Base-by-base conservation (phyloP, 1,140 invertebrate genomes). In the Euschistus heros region DNA sequence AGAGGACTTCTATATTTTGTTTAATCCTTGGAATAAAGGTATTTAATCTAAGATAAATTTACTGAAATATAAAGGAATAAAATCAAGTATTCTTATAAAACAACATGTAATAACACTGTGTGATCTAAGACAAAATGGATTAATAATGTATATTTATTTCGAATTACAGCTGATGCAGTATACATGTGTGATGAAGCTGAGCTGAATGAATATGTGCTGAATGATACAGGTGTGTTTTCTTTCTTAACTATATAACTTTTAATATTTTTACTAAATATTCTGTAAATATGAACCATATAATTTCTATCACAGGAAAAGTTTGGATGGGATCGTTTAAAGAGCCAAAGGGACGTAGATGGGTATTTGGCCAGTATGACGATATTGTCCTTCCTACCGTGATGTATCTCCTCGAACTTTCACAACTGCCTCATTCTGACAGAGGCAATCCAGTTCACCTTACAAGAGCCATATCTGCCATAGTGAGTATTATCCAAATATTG, bases 11-110 rank as follows among this genome's bases (percentile, higher is more conserved):
- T 92, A 88, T 73, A 76, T 92, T n/a, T 76, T 91, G 4, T 91
- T 91, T 74, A 92, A 92, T 75, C 87, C 89, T 2, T 91, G 88
- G 88, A 79, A 82, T 68, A 80, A 83, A 80, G 84, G 89, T 90
- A 76, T 74, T 73, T 68, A 24, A n/a, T 59, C 8, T 59, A 4
- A 59, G 17, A 26, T 13, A 33, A 20, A 20, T 37, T 24, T 44
- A 44, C 27, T 62, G 1, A 15, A 61, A 61, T 57, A 24, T 55
- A n/a, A n/a, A 46, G 10, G 10, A n/a, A 46, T 46, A 46, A n/a
- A 10, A 46, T 46, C 10, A 46, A 46, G n/a, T 46, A 10, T 46
- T n/a, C 10, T 46, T 10, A 10, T 46, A 46, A 46, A 13, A 46
- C 44, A 46, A 13, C 42, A 17, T 37, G 18, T 63, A 63, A 27